These are phyloP conservation scores for Leucania comma DNA, from an alignment of 2,888 invertebrate species.

Conservation along the genomic window DNA sequence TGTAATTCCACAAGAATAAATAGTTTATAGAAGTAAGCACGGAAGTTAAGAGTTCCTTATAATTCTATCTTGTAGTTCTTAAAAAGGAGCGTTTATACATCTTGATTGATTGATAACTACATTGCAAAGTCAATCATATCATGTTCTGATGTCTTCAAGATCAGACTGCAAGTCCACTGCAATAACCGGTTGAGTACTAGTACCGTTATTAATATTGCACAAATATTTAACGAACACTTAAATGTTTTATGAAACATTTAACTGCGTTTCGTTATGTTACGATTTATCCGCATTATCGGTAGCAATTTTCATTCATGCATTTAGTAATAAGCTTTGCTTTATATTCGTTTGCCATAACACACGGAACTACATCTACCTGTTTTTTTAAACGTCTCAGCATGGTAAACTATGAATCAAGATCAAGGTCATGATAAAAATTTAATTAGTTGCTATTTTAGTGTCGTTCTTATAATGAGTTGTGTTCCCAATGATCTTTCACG, in stretches of 20 bases:
- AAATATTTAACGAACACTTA: not conserved
- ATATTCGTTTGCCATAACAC: slow-evolving; percentile 13
- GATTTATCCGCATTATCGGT: slow-evolving; percentile 39
- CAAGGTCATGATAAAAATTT: not conserved
- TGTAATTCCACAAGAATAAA: not conserved
- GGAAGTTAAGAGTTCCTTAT: not conserved
- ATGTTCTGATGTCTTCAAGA: not conserved
- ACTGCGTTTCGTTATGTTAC: slow-evolving; percentile 26
- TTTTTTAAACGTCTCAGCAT: not conserved
- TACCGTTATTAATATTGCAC: not conserved
- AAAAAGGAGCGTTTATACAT: not conserved
- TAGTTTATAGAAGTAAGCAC: not conserved
- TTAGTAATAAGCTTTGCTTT: slow-evolving; percentile 47
- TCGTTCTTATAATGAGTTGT: not conserved
- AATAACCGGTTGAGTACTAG: not conserved
- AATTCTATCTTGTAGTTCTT: not conserved
- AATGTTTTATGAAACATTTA: slow-evolving; percentile 1
- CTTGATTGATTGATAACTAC: not conserved
- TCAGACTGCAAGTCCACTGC: not conserved
- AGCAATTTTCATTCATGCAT: slow-evolving; percentile 43
- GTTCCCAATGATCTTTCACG: too few species aligned
- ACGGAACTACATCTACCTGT: not conserved
- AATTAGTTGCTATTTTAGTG: not conserved
- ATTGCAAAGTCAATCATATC: not conserved
- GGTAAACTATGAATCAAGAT: slow-evolving; percentile 8